Evolutionary conservation across 2,888 invertebrate genomes (phyloP), one percentile per base, ranked within the genome.

Genomic region (Drosophila merina): DNA sequence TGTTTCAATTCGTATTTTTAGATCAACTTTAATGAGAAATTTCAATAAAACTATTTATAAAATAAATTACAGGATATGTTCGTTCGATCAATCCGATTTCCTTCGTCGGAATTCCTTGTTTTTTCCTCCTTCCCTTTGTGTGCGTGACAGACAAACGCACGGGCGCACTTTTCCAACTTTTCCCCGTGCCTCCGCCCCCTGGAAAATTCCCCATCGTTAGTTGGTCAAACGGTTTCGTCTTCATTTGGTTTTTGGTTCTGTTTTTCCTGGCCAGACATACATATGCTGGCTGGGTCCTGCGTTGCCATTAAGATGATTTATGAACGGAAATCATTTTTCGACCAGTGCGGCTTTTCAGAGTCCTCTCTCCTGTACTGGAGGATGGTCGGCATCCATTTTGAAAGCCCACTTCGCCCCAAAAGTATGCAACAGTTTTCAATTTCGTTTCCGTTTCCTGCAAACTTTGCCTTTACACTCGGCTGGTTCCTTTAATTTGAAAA

Each of bases 271-370:
- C 56, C 51, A 55, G 52, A 49, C 48, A 36, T 26, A 20, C 67
- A 74, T 67, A 66, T 67, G 76, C 63, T 63, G 74, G 44, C 63
- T 63, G 74, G 44, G 73, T 56, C n/a, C 57, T 49, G 55, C 57
- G 48, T 52, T 31, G 49, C 86, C 86, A 85, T 87, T 81, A 81
- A 76, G 79, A 82, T 82, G 82, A 87, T 82, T 82, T 87, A 87
- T 82, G 79, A 69, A 74, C 79, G 88, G 88, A 82, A 85, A 82
- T 87, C 79, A 87, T 87, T 78, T 86, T 80, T 57, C 64, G 73
- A 26, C 30, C 55, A 40, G 48, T 56, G 55, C 56, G 42, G 38
- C 56, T 64, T 64, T 62, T 48, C 31, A 31, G 60, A 48, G 31
- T 12, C 20, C 26, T 48, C 33, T 20, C 20, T 14, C 20, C 20